Evolutionary conservation across 2,113 vertebrate species (phyloP).

Genomic region (Delphinapterus leucas): DNA sequence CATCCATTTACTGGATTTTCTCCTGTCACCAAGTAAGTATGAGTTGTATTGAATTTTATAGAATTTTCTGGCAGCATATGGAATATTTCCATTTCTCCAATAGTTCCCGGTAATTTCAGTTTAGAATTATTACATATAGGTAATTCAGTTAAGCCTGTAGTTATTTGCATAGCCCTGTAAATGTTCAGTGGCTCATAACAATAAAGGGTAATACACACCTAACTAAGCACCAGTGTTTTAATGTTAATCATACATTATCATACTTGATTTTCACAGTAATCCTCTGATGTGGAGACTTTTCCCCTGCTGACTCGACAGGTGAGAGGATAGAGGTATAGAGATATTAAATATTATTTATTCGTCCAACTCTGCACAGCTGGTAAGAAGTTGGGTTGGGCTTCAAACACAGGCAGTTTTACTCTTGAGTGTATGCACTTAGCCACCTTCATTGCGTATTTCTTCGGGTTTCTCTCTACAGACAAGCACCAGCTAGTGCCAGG

Average conservation of each 20-base stretch:
- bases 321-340: not conserved
- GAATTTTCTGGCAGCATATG: conserved; percentile 32
- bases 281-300: not conserved
- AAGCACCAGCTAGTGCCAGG: not conserved
- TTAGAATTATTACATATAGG: not conserved
- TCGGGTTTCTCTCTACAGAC: not conserved
- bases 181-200: not conserved
- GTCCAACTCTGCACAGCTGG: not conserved
- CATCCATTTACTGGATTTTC: conserved; percentile 53
- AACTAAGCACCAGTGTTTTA: not conserved
- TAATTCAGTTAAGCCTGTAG: not conserved
- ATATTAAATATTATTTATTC: not conserved
- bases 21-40: conserved; percentile 48
- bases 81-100: conserved; percentile 3
- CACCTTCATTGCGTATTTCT: not conserved
- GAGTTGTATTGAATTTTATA: conserved; percentile 47
- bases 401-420: not conserved
- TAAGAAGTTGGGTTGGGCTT: not conserved
- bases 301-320: not conserved
- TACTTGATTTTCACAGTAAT: not conserved
- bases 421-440: not conserved
- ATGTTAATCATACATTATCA: not conserved
- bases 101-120: conserved; percentile 3
- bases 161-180: not conserved
- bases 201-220: not conserved